phyloP scores from a whole-genome alignment of 2,888 invertebrate species.

The Himalopsyche kuldschensis region DNA sequence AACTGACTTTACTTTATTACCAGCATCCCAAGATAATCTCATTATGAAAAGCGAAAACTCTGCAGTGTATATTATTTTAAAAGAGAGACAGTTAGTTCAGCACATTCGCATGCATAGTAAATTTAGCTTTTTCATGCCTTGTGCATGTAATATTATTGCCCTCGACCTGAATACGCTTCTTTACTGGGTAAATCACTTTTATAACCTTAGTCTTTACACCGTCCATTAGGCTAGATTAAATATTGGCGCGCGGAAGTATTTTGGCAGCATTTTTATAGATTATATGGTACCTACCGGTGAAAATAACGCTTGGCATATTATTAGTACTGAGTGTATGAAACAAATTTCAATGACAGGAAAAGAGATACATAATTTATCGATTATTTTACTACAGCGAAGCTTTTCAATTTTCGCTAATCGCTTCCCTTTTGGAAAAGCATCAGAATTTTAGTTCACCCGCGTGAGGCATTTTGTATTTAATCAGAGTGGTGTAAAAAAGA shows the following conservation, averaged over 20 bases:
- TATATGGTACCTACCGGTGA: background rate
- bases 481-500: too few species aligned
- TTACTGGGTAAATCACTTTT: background rate
- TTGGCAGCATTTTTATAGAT: background rate
- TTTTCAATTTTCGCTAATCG: background rate
- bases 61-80: background rate
- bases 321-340: background rate
- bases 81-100: background rate
- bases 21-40: background rate
- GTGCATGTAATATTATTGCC: background rate
- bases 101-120: background rate
- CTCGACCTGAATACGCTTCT: background rate
- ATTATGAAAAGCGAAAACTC: background rate
- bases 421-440: background rate
- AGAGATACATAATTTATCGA: background rate
- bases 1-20: too few species aligned
- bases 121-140: background rate
- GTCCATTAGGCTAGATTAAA: slow-evolving; percentile 28
- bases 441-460: background rate
- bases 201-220: background rate
- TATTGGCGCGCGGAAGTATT: slow-evolving; percentile 20
- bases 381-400: background rate
- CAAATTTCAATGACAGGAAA: background rate
- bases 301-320: background rate
- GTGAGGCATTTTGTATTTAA: too few species aligned